Evolutionary conservation across 2,888 invertebrate genomes (phyloP), one percentile per base, ranked within the genome.

Genomic region (Drosophila anomelani): DNA sequence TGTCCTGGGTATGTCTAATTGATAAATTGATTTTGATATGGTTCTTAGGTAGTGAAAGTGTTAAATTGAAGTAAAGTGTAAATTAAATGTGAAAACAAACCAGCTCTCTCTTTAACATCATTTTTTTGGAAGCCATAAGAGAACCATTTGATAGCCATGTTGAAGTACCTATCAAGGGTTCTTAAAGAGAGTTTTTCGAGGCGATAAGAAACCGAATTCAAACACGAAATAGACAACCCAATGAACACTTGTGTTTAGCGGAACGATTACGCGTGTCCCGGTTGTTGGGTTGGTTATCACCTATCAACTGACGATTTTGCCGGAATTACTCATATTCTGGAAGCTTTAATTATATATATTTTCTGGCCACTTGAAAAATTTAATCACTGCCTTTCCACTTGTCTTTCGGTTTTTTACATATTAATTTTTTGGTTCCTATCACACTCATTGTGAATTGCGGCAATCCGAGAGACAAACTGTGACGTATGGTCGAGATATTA

Each of bases 191-290:
- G 43, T 17, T 6, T 3, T 15, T 7, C 15, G 15, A 1, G 5
- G 26, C 17, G 69, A 70, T 70, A 73, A 67, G 46, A 17, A 34
- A 9, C 23, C 12, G 39, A 59, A 70, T 61, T 56, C 44, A 71
- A 76, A 57, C 64, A 57, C 9, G 36, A n/a, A n/a, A 39, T 54
- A 69, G 62, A 73, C 69, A 79, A 71, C 9, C 39, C 12, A 63
- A 51, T 26, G 17, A 63, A 55, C 39, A 63, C 57, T 69, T 76
- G 74, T 75, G 57, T 72, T 63, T n/a, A 43, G 59, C 58, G 47
- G 29, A 59, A 20, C 66, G 71, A 89, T 85, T 87, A 85, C 78
- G 56, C 62, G 76, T 85, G 82, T 88, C 67, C 49, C 55, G 54
- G 32, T 56, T 66, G 72, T 75, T 59, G 61, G 44, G 36, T 46